A percentile compares a stretch with the other conserved stretches of the same genome.
Conservation (phyloP, 1,140 invertebrate species). For the Zophobas morio region DNA sequence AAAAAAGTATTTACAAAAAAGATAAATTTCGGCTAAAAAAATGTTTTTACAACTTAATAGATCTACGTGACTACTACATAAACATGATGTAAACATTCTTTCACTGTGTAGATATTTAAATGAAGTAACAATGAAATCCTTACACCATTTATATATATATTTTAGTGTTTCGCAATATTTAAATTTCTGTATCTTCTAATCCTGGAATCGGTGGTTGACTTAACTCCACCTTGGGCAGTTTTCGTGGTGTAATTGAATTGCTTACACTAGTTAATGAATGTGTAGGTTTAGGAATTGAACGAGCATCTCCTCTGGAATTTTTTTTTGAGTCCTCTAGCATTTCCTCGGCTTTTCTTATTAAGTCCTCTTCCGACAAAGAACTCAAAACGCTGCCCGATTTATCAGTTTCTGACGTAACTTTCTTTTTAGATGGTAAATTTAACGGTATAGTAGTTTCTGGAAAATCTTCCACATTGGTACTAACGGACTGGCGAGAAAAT, state of each 20-base stretch:
- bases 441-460: conserved; percentile 62
- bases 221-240: conserved; percentile 54
- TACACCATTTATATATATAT: conserved; percentile 6
- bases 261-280: conserved; percentile 10
- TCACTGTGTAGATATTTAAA: no score
- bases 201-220: conserved; percentile 59
- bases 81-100: no score
- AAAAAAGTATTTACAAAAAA: no score
- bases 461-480: conserved; percentile 34
- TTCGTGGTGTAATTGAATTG: conserved; percentile 1
- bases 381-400: conserved; percentile 68
- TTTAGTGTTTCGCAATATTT: conserved; percentile 1
- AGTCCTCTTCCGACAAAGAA: conserved; percentile 70
- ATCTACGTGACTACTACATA: no score
- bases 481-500: conserved; percentile 57
- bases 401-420: conserved; percentile 53
- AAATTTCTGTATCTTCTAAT: conserved; percentile 52
- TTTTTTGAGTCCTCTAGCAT: conserved; percentile 62
- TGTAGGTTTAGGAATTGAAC: conserved; percentile 13
- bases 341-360: conserved; percentile 73
- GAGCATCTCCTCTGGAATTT: background rate
- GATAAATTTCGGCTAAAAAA: no score
- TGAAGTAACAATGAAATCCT: background rate
- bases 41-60: no score
- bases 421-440: conserved; percentile 67